Conservation (phyloP, 2,797 vertebrate species). For the Rhabdophis nuchalis region DNA sequence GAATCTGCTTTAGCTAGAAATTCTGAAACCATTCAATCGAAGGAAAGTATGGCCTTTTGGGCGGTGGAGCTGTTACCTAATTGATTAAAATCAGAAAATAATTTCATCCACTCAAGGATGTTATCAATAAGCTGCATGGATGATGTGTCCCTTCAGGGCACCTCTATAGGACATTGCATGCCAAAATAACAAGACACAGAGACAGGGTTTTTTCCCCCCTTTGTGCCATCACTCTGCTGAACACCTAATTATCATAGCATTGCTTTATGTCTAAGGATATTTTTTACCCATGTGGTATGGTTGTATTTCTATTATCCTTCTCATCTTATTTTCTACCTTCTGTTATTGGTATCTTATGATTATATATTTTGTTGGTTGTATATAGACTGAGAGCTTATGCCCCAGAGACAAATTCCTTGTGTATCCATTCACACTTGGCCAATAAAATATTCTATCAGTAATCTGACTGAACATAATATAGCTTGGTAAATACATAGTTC, state of each 20-base stretch:
- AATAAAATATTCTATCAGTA: neutral
- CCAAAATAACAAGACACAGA: too few species aligned
- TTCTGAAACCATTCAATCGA: neutral
- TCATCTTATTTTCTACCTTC: neutral
- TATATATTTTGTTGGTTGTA: neutral
- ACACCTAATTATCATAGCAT: neutral
- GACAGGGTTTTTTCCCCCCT: too few species aligned
- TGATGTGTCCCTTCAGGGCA: neutral
- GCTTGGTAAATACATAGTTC: neutral
- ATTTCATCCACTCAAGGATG: neutral
- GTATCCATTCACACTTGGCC: neutral
- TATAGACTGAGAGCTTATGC: neutral
- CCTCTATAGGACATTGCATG: neutral
- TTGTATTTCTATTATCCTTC: neutral
- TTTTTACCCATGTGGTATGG: neutral
- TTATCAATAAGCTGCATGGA: neutral
- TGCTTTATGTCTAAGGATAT: neutral
- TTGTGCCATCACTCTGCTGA: neutral
- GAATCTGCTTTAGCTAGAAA: neutral
- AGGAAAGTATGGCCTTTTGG: neutral
- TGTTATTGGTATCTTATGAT: neutral
- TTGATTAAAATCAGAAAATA: neutral
- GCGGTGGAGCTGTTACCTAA: neutral
- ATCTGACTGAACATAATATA: neutral
- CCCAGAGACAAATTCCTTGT: neutral